Percentiles rank a stretch among this genome's conserved stretches.
Evolutionary conservation across 1,140 invertebrate genomes (phyloP).

Genomic region (Plodia interpunctella): DNA sequence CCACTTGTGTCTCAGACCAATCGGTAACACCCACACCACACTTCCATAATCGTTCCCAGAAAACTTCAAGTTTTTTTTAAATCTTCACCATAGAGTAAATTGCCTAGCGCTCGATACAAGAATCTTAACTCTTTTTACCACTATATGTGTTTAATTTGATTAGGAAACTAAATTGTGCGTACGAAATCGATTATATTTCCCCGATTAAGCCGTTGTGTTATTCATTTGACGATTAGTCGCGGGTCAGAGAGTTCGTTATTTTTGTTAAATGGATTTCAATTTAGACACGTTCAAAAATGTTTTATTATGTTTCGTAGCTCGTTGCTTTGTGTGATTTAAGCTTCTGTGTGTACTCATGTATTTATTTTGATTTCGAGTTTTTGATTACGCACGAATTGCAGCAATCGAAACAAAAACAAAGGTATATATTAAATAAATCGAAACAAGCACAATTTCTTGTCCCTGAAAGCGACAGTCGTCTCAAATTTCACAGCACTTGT

Average conservation of each 20-base stretch:
- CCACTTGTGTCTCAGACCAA: conserved; percentile 21
- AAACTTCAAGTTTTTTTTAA: conserved; percentile 52
- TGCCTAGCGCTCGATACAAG: conserved; percentile 24
- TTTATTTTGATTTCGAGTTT: too few relatives aligned
- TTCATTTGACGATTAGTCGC: conserved; percentile 11
- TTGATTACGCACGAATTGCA: too few relatives aligned
- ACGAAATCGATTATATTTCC: conserved; percentile 5
- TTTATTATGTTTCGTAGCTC: too few relatives aligned
- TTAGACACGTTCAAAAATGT: too few relatives aligned
- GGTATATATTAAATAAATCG: too few relatives aligned
- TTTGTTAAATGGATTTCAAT: too few relatives aligned
- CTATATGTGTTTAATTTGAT: conserved; percentile 14
- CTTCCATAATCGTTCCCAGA: conserved; percentile 63
- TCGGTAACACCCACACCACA: conserved; percentile 53
- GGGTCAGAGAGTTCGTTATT: not conserved
- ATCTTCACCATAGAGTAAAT: conserved; percentile 51
- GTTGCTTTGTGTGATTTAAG: too few relatives aligned
- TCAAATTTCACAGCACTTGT: too few relatives aligned
- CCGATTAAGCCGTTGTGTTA: conserved; percentile 14
- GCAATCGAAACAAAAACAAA: too few relatives aligned
- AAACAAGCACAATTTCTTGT: too few relatives aligned
- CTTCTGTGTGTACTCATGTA: too few relatives aligned
- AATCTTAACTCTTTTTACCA: conserved; percentile 3
- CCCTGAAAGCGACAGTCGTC: too few relatives aligned
- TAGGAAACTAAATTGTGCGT: conserved; percentile 13